A percentile compares a stretch with the other conserved stretches of the same genome.
Conservation (phyloP, 2,113 vertebrate genomes). For the Myotis davidii region DNA sequence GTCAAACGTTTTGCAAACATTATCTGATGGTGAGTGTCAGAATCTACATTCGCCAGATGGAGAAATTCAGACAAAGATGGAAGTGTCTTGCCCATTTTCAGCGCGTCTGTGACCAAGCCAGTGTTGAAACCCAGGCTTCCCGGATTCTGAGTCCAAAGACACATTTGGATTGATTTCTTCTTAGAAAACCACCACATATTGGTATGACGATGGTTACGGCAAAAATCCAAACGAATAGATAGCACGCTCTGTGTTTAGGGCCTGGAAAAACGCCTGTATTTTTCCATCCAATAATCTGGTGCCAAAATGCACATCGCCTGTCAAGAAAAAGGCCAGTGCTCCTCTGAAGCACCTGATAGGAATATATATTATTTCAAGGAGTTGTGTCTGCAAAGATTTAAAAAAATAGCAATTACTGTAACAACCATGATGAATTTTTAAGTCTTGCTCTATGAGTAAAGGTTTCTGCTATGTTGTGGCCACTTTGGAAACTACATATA, state of each 20-base stretch:
- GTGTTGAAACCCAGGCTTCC: conserved; percentile 48
- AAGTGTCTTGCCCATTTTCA: conserved; percentile 58
- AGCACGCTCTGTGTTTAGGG: conserved; percentile 27
- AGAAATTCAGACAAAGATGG: conserved; percentile 63
- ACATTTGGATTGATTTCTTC: conserved; percentile 57
- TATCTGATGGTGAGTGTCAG: conserved; percentile 70
- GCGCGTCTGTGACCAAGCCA: conserved; percentile 58
- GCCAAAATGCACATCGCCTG: conserved; percentile 49
- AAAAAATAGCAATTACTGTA: not conserved
- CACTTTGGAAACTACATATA: not conserved
- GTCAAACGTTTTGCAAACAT: conserved; percentile 74
- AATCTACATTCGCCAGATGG: conserved; percentile 66
- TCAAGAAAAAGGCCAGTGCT: conserved; percentile 25
- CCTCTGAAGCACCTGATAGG: conserved; percentile 37
- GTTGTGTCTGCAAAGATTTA: not conserved
- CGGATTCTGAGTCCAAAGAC: conserved; percentile 44
- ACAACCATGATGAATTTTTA: not conserved
- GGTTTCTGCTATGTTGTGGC: not conserved
- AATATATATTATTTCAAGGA: conserved; percentile 3
- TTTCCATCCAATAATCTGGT: conserved; percentile 49
- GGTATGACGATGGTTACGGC: conserved; percentile 18
- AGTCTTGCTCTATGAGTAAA: not conserved
- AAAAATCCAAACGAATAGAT: conserved; percentile 65
- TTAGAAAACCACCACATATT: conserved; percentile 63
- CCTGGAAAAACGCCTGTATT: conserved; percentile 62